A percentile compares a stretch with the other conserved stretches of the same genome.
These are phyloP conservation scores for Oscheius myriophilus DNA, from an alignment of 2,888 invertebrate genomes.

Conservation along the genomic window DNA sequence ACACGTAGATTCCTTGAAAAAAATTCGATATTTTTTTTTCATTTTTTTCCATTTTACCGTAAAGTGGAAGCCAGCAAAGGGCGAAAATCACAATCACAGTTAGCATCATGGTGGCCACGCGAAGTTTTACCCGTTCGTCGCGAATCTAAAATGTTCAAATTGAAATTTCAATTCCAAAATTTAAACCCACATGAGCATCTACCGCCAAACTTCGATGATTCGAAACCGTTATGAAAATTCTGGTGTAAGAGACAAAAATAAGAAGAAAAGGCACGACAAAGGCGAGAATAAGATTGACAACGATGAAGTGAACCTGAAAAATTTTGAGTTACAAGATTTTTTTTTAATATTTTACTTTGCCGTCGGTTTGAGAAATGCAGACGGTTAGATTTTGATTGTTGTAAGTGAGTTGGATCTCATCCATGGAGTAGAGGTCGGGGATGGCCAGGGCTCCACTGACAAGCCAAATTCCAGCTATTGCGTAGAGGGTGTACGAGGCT, in stretches of 20 bases:
- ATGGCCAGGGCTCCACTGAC: slow-evolving; percentile 62
- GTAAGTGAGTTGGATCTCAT: slow-evolving; percentile 37
- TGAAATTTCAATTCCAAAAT: neutral
- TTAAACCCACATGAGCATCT: slow-evolving; percentile 62
- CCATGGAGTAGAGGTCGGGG: slow-evolving; percentile 65
- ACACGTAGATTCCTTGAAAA: slow-evolving; percentile 61
- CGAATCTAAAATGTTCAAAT: slow-evolving; percentile 51
- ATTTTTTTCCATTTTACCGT: slow-evolving; percentile 46
- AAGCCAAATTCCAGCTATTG: slow-evolving; percentile 67
- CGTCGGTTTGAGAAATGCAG: slow-evolving; percentile 25
- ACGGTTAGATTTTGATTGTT: slow-evolving; percentile 29
- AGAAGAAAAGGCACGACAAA: slow-evolving; percentile 67
- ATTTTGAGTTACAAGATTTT: neutral
- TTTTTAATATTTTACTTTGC: neutral
- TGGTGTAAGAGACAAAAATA: slow-evolving; percentile 64
- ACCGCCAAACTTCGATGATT: slow-evolving; percentile 68
- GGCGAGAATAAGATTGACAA: slow-evolving; percentile 66
- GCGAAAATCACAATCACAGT: slow-evolving; percentile 69
- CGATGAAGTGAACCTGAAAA: slow-evolving; percentile 23
- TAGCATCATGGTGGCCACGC: slow-evolving; percentile 70
- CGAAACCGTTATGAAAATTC: slow-evolving; percentile 67
- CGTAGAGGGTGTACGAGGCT: slow-evolving; percentile 59
- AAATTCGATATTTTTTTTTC: neutral
- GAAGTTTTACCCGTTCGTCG: slow-evolving; percentile 68
- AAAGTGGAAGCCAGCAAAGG: slow-evolving; percentile 68